Base-by-base conservation (phyloP, 2,888 invertebrate species). In the Asteroscopus sphinx region DNA sequence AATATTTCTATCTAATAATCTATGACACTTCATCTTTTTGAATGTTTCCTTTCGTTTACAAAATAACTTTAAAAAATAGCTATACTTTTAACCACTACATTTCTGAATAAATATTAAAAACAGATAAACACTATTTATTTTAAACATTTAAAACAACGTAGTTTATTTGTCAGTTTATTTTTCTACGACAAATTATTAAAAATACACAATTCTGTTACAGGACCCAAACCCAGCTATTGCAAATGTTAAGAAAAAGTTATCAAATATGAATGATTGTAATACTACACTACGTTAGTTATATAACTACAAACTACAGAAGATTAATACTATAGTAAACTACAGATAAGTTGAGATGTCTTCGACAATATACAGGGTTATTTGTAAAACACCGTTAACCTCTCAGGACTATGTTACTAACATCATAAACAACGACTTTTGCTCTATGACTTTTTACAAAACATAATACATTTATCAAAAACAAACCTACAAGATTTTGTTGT, bases 181-280 rank as follows among this genome's bases (percentile, higher is more conserved):
- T 49, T 56, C 48, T 26, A 58, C 36, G 53, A 51, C 44, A 68
- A 76, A 68, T 57, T 17, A 65, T 68, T 72, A 39, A 48, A 61
- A 67, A 68, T 62, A 68, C 68, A 67, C 47, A 70, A 55, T 49
- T 60, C 21, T 59, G 70, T 63, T 16, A 58, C 25, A 78, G 91
- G 91, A 91, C 91, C 92, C 91, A 82, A 87, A 81, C 81, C 91
- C 91, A 91, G 91, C 91, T 91, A 91, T 90, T 87, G 88, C 65
- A 68, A 62, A 61, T 69, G 16, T 56, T 53, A 45, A 67, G 52
- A 52, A 60, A 52, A 63, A 56, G 62, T 55, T 58, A 77, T 78
- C 84, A 84, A 89, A 85, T 87, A 87, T 84, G 86, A 88, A 85
- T 86, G 83, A 82, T 78, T 78, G 67, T 69, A 62, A 49, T 32